Evolutionary conservation across 2,797 vertebrate species (phyloP).

Genomic region (Sphaeramia orbicularis): DNA sequence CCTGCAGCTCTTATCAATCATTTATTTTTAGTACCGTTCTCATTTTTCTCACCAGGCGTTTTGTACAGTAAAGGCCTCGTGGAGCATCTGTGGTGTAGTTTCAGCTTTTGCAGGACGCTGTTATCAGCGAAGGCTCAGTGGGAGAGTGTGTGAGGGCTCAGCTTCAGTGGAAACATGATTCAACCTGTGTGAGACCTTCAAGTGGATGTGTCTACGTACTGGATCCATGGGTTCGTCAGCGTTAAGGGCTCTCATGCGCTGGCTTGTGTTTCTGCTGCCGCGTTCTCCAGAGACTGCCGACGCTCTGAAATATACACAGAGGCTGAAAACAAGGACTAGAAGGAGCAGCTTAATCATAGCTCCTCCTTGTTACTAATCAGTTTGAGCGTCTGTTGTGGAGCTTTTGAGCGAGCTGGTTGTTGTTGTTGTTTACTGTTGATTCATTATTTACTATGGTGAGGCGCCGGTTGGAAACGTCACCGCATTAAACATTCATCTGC

Average conservation of each 20-base stretch:
- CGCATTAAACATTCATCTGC: slow-evolving; percentile 83
- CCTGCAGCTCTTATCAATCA: slow-evolving; percentile 74
- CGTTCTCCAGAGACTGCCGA: slow-evolving; percentile 45
- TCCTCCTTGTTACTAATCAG: slow-evolving; percentile 40
- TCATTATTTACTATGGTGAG: slow-evolving; percentile 80
- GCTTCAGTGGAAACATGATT: slow-evolving; percentile 37
- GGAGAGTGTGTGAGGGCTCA: slow-evolving; percentile 30
- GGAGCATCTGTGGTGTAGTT: slow-evolving; percentile 28
- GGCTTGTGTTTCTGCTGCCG: slow-evolving; percentile 54
- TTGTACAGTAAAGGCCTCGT: slow-evolving; percentile 10
- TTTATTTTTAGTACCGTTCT: slow-evolving; percentile 78
- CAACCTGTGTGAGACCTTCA: slow-evolving; percentile 37
- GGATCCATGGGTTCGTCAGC: slow-evolving; percentile 1
- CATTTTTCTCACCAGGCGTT: slow-evolving; percentile 41
- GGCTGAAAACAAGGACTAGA: slow-evolving; percentile 21
- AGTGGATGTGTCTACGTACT: slow-evolving; percentile 13
- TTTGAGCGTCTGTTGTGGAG: slow-evolving; percentile 11
- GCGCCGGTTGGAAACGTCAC: slow-evolving; percentile 66
- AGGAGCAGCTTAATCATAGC: slow-evolving; percentile 36
- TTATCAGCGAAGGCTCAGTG: slow-evolving; percentile 45
- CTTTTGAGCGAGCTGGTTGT: slow-evolving; percentile 36
- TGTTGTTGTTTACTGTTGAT: slow-evolving; percentile 75
- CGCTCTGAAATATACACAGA: slow-evolving; percentile 9
- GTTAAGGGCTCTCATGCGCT: slow-evolving; percentile 53
- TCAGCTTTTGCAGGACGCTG: slow-evolving; percentile 39